These are phyloP conservation scores for Dufourea novaeangliae DNA, from an alignment of 1,140 invertebrate species.

Conservation along the genomic window DNA sequence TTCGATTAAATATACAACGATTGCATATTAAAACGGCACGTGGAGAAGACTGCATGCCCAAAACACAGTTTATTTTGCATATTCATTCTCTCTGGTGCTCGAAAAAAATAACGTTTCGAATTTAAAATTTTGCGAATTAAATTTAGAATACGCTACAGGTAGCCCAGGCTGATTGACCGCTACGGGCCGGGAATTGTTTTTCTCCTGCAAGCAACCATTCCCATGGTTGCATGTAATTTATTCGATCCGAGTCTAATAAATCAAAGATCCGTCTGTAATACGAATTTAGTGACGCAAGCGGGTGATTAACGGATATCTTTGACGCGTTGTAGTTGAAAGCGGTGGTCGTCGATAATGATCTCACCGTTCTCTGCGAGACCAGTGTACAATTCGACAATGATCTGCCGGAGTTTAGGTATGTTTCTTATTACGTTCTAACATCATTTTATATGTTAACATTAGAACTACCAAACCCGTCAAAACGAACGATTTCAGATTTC, in stretches of 20 bases:
- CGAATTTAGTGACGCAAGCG: background rate
- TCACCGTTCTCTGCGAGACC: slow-evolving; percentile 89
- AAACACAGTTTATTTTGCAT: background rate
- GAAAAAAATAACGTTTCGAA: background rate
- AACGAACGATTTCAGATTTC: no score
- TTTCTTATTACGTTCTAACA: background rate
- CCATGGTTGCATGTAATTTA: slow-evolving; percentile 1
- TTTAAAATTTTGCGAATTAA: slow-evolving; percentile 2
- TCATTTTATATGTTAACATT: no score
- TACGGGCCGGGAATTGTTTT: background rate
- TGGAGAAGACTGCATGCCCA: slow-evolving; percentile 5
- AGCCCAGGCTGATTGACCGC: slow-evolving; percentile 7
- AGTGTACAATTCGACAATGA: slow-evolving; percentile 94
- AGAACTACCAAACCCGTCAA: no score
- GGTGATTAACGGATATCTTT: slow-evolving; percentile 21
- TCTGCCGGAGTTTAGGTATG: slow-evolving; percentile 93
- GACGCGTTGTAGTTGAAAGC: slow-evolving; percentile 90
- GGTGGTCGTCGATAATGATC: slow-evolving; percentile 89
- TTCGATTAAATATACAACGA: background rate
- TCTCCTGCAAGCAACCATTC: background rate
- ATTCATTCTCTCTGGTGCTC: background rate
- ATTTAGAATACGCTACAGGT: slow-evolving; percentile 3
- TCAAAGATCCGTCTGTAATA: background rate
- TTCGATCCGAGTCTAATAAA: background rate
- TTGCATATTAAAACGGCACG: background rate